Evolutionary conservation across 2,888 invertebrate species (phyloP), one percentile per base, ranked within the genome.

Genomic region (Dynastes tityus): DNA sequence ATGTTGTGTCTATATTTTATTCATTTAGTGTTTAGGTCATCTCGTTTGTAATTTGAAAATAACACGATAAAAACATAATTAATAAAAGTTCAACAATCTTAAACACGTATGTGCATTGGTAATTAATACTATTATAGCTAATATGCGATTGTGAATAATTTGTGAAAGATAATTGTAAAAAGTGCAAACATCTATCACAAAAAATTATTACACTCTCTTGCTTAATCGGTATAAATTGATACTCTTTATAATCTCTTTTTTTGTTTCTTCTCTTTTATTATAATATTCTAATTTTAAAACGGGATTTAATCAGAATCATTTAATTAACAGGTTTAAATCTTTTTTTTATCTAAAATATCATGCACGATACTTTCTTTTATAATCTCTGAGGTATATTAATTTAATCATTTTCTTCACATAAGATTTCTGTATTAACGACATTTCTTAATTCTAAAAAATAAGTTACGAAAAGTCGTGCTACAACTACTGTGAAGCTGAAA

Each of bases 371-470:
- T 77, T 77, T 70, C 63, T 70, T 76, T 76, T 77, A 77, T 65
- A 77, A 58, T 77, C 73, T 79, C 67, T 79, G 79, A 79, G 79
- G 79, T 79, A 79, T 79, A 77, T 79, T 58, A 58, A 58, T 58
- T 68, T 75, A 68, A 70, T 76, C 61, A 74, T 74, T 65, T 76
- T 76, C 75, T 77, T 76, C 74, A 79, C 77, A 77, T 79, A 73
- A 79, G 79, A 79, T 79, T 79, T 79, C 79, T 79, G 79, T 77
- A 79, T 79, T 76, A 65, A 74, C 75, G 77, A 74, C 76, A 61
- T 76, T 74, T 73, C 73, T 79, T 77, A 79, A 79, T 68, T 67
- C 79, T 79, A 79, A 58, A 67, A 65, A 79, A 79, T 79, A 79
- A 79, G 74, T 79, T 79, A 79, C 73, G 79, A 77, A 79, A 79